A percentile compares a stretch with the other conserved stretches of the same genome.
Conservation (phyloP, 2,113 vertebrate genomes). For the Hemiprocne comata region DNA sequence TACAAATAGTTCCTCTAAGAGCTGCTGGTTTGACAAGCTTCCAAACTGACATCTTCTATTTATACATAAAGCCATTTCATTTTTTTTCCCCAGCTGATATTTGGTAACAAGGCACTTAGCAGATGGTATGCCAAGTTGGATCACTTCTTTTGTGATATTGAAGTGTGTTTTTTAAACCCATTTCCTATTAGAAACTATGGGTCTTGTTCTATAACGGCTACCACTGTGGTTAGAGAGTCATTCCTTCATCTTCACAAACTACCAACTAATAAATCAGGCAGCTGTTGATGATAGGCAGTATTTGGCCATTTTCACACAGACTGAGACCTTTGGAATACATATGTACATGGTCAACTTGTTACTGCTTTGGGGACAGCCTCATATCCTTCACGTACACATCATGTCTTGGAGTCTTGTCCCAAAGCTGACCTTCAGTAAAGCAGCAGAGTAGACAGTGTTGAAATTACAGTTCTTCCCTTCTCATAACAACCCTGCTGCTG, state of each 20-base stretch:
- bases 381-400: not conserved
- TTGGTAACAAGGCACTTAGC: constrained; percentile 50
- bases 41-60: constrained; percentile 59
- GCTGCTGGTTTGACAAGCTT: constrained; percentile 51
- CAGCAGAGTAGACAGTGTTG: not conserved
- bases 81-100: constrained; percentile 26
- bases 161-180: not conserved
- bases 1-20: constrained; percentile 48
- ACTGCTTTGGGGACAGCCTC: not conserved
- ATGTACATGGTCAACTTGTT: not conserved
- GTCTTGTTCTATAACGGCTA: not conserved
- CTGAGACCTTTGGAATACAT: not conserved
- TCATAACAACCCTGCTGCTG: not conserved
- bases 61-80: constrained; percentile 29
- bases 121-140: constrained; percentile 38
- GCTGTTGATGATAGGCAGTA: not conserved
- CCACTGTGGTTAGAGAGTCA: not conserved
- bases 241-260: not conserved
- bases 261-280: not conserved
- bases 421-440: not conserved
- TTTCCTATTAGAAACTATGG: not conserved
- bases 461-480: not conserved
- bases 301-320: not conserved
- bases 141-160: constrained; percentile 10
- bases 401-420: not conserved